Evolutionary conservation across 2,888 invertebrate genomes (phyloP), one percentile per base, ranked within the genome.

Genomic region (Brenthis ino): DNA sequence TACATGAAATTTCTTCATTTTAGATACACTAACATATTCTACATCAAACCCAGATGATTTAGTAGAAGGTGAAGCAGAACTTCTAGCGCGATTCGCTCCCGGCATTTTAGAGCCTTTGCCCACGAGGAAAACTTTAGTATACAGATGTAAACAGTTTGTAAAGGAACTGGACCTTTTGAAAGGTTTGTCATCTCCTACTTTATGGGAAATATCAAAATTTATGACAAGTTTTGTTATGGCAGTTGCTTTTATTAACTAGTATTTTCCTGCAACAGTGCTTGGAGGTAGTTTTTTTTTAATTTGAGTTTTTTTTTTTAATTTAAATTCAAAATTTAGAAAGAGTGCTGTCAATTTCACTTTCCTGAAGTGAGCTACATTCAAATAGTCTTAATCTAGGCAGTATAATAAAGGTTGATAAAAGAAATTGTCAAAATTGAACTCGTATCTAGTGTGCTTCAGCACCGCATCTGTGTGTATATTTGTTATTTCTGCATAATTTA

Each of bases 101-200:
- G 61, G 16, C 0, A 47, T 70, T 0, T 55, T 81, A 0, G 75
- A 76, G 0, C 76, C 75, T 0, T 71, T 88, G 33, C 88, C 89
- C 0, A 82, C 82, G 0, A 73, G 84, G 2, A 68, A 61, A 0
- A 69, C 75, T 0, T 71, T 89, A 6, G 72, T 77, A 3, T 67
- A 75, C 0, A 70, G 77, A 1, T 82, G 82, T 37, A 80, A 81
- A 0, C 76, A 78, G 0, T 89, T 79, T 53, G 82, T 76, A 0
- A 78, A 75, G n/a, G 84, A 86, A 57, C 74, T 89, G 6, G 81
- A 85, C 16, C 3, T 77, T 2, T 72, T 89, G 1, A 81, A 81
- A 80, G 85, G 89, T 89, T 76, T n/a, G 14, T 24, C 20, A 11
- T 43, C 6, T 24, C 3, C 51, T 53, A 4, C 3, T 28, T 28